phyloP scores from a whole-genome alignment of 2,888 invertebrate genomes.

The Pristionchus fissidentatus region DNA sequence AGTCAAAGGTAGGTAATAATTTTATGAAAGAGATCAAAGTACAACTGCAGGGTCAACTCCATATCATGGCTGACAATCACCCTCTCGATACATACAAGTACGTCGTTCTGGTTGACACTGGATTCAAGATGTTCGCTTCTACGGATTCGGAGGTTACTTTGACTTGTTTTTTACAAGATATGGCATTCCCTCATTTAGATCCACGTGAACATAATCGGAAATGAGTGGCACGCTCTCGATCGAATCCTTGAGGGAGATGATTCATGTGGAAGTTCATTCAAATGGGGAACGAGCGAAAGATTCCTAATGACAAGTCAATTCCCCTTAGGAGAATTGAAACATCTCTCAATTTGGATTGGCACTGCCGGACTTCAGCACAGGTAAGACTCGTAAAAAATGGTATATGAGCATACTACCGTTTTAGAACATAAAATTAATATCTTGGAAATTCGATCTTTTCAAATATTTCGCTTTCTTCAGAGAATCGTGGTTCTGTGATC shows the following conservation, averaged over 20 bases:
- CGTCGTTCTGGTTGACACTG: constrained; percentile 62
- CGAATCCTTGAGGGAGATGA: constrained; percentile 54
- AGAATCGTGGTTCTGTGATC: constrained; percentile 65
- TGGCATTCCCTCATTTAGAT: constrained; percentile 53
- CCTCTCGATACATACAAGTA: constrained; percentile 63
- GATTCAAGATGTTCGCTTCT: constrained; percentile 62
- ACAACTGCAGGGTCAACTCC: constrained; percentile 38
- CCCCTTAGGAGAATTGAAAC: constrained; percentile 58
- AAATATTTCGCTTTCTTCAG: too few relatives aligned
- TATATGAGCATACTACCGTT: neutral
- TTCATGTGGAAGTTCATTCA: constrained; percentile 55
- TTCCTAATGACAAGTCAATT: constrained; percentile 62
- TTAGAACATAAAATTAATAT: too few relatives aligned
- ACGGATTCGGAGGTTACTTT: constrained; percentile 60
- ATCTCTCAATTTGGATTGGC: constrained; percentile 63
- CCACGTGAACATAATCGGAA: constrained; percentile 61
- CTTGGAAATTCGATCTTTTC: too few relatives aligned
- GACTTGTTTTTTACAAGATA: too few relatives aligned
- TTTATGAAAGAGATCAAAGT: too few relatives aligned
- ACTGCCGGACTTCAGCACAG: constrained; percentile 57
- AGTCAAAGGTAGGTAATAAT: constrained; percentile 19
- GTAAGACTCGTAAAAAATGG: neutral
- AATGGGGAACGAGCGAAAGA: constrained; percentile 61
- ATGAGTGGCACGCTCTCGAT: constrained; percentile 55
- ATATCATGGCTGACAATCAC: constrained; percentile 57